Evolutionary conservation across 2,113 vertebrate species (phyloP).

Genomic region (Pipa parva): DNA sequence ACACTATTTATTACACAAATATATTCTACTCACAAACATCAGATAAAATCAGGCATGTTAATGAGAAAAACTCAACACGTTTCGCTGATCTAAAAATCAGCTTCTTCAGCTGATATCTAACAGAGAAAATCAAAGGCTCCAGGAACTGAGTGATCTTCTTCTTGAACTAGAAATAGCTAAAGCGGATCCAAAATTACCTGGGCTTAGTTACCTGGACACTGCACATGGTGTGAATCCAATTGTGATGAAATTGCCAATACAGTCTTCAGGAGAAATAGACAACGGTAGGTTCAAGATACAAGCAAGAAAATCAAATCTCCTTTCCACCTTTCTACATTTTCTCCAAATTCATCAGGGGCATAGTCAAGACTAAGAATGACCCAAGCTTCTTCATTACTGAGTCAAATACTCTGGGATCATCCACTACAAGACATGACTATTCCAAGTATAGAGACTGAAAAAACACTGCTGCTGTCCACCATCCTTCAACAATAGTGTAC

Average conservation of each 20-base stretch:
- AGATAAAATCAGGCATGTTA: too few relatives aligned
- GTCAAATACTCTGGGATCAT: too few relatives aligned
- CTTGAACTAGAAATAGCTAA: background rate
- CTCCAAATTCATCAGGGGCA: background rate
- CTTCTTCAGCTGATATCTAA: too few relatives aligned
- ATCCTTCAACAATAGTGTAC: too few relatives aligned
- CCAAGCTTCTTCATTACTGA: conserved; percentile 4
- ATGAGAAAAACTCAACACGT: too few relatives aligned
- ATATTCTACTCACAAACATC: too few relatives aligned
- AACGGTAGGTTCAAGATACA: conserved; percentile 8
- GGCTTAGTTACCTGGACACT: conserved; percentile 30
- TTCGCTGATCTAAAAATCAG: too few relatives aligned
- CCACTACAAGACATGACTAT: too few relatives aligned
- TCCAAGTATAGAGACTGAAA: too few relatives aligned
- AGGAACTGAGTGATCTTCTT: conserved; percentile 5
- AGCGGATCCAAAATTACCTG: background rate
- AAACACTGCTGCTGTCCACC: too few relatives aligned
- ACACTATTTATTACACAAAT: too few relatives aligned
- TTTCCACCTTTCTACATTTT: background rate
- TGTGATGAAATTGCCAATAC: conserved; percentile 18
- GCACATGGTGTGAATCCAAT: conserved; percentile 36
- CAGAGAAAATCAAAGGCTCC: background rate
- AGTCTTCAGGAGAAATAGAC: conserved; percentile 33
- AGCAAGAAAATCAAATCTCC: conserved; percentile 5
- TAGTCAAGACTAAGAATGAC: background rate